A percentile compares a stretch with the other conserved stretches of the same genome.
Conservation (phyloP, 2,113 vertebrate species). For the Platichthys stellatus region DNA sequence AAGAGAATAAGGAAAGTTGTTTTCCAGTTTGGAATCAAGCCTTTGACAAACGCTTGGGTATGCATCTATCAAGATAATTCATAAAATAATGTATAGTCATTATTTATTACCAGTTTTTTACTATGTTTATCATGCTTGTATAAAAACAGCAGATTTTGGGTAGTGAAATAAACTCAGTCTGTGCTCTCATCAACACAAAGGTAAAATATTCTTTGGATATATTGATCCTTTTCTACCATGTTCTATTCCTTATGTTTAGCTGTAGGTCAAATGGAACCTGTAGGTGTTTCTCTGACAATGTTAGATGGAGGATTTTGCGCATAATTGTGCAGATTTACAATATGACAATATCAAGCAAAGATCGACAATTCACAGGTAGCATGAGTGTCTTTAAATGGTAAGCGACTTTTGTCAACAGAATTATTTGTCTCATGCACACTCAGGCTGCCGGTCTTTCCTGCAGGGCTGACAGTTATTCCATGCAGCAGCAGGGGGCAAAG, state of each 20-base stretch:
- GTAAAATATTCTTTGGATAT: no score
- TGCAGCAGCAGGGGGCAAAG: conserved; percentile 68
- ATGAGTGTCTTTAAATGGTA: not conserved
- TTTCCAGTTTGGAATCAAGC: not conserved
- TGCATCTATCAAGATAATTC: no score
- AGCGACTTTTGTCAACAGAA: conserved; percentile 4
- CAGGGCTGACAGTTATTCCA: conserved; percentile 55
- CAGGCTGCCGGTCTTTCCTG: conserved; percentile 35
- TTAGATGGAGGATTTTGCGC: not conserved
- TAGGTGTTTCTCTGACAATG: not conserved
- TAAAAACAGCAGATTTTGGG: no score
- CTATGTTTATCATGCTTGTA: not conserved
- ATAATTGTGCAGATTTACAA: not conserved
- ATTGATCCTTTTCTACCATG: no score
- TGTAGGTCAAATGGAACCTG: not conserved
- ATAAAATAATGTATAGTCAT: not conserved
- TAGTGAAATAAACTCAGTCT: no score
- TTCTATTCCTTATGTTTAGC: no score
- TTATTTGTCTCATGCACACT: conserved; percentile 10
- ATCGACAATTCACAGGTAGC: not conserved
- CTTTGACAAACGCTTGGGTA: not conserved
- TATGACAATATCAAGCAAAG: not conserved
- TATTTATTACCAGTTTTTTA: not conserved
- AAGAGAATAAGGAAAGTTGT: conserved; percentile 31
- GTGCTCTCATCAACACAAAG: no score